phyloP scores from a whole-genome alignment of 2,797 vertebrate species.

The Gallirallus australis region DNA sequence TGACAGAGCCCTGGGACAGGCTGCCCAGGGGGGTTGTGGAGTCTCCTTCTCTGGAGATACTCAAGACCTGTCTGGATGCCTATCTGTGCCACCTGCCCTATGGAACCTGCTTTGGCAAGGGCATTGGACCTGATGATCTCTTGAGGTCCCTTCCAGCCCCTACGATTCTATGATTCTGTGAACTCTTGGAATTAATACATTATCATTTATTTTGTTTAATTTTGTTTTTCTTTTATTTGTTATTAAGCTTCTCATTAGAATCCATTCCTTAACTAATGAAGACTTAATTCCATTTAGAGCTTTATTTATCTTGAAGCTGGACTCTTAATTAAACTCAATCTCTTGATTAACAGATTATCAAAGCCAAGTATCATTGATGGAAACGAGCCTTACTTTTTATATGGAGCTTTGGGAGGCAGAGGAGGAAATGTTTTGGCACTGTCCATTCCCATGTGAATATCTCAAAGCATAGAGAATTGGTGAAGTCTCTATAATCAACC shows the following conservation, averaged over 20 bases:
- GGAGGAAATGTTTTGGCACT: background rate
- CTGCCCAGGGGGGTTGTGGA: no score
- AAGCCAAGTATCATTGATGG: background rate
- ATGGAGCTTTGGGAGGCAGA: background rate
- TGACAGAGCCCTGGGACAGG: no score
- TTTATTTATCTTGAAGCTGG: background rate
- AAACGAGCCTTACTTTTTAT: background rate
- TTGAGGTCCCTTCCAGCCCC: no score
- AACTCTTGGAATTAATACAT: background rate
- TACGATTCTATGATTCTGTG: no score
- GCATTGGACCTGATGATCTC: no score
- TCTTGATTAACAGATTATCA: background rate
- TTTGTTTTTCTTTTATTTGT: background rate
- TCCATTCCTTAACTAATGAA: background rate
- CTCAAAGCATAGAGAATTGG: background rate
- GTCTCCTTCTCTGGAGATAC: no score
- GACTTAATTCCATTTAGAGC: background rate
- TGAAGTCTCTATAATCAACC: background rate
- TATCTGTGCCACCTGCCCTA: no score
- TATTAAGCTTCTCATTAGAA: background rate
- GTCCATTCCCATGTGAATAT: background rate
- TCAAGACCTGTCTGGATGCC: no score
- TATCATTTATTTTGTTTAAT: background rate
- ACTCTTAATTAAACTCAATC: background rate
- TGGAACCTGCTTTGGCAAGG: no score